A percentile compares a stretch with the other conserved stretches of the same genome.
Evolutionary conservation across 2,888 invertebrate species (phyloP).

Genomic region (Creontiades dilutus): DNA sequence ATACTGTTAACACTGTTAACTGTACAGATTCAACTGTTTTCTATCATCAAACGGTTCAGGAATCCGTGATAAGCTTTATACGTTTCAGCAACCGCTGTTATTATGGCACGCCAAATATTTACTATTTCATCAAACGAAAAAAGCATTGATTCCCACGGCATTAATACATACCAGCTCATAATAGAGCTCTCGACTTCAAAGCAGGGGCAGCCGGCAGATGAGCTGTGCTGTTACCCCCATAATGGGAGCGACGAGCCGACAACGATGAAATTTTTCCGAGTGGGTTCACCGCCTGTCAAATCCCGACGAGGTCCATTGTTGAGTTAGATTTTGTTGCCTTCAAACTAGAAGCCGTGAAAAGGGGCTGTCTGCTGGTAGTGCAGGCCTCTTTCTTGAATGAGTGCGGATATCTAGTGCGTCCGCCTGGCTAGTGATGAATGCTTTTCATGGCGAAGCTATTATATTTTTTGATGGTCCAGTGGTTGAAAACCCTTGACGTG

Average conservation of each 20-base stretch:
- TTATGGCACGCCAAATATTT: too few species aligned
- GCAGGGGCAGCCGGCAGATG: conserved; percentile 7
- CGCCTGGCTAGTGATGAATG: conserved; percentile 10
- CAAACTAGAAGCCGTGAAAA: conserved; percentile 18
- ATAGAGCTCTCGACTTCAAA: not conserved
- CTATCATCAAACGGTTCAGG: too few species aligned
- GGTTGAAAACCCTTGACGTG: not conserved
- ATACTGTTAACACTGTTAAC: too few species aligned
- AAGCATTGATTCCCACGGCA: not conserved
- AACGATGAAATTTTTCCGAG: conserved; percentile 42
- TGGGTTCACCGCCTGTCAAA: conserved; percentile 39
- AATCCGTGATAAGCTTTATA: too few species aligned
- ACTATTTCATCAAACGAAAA: too few species aligned
- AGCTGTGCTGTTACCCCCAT: conserved; percentile 21
- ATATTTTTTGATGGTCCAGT: conserved; percentile 8
- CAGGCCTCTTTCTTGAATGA: conserved; percentile 4
- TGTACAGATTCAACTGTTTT: too few species aligned
- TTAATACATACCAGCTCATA: not conserved
- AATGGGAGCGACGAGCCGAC: not conserved
- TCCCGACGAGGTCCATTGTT: conserved; percentile 22
- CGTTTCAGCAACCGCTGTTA: too few species aligned
- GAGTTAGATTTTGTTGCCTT: not conserved
- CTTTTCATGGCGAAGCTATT: not conserved
- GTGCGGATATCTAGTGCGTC: not conserved
- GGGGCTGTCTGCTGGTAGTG: conserved; percentile 28